A percentile compares a stretch with the other conserved stretches of the same genome.
Evolutionary conservation across 2,113 vertebrate species (phyloP).

Genomic region (Hyla sarda): DNA sequence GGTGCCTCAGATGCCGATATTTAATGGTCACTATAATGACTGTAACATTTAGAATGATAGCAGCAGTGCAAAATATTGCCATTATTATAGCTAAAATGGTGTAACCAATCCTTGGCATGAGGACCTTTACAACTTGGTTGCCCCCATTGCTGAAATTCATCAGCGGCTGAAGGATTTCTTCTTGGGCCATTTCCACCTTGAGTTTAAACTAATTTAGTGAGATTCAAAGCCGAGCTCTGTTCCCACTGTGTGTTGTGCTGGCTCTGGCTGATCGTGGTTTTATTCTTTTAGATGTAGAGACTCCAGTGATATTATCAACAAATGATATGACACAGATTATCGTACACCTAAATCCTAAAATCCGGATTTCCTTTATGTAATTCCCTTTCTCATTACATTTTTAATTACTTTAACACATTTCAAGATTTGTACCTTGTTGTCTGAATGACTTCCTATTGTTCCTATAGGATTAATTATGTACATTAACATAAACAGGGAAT

Average conservation of each 20-base stretch:
- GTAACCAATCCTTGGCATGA: conserved; percentile 70
- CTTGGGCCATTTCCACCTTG: conserved; percentile 55
- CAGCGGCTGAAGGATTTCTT: neutral
- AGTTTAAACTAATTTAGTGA: neutral
- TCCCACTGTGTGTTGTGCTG: conserved; percentile 10
- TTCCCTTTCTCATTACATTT: conserved; percentile 69
- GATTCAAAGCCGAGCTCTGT: conserved; percentile 42
- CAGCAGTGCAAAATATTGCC: conserved; percentile 69
- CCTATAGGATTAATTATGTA: conserved; percentile 11
- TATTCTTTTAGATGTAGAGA: conserved; percentile 44
- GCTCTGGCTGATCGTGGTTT: conserved; percentile 25
- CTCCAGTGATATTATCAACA: conserved; percentile 45
- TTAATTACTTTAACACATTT: conserved; percentile 67
- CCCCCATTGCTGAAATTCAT: conserved; percentile 62
- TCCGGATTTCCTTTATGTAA: conserved; percentile 68
- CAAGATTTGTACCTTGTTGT: conserved; percentile 59
- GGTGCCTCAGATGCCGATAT: conserved; percentile 74
- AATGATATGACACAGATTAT: conserved; percentile 63
- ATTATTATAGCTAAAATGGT: conserved; percentile 71
- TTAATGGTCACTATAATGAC: conserved; percentile 73
- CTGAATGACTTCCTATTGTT: conserved; percentile 14
- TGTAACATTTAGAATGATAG: conserved; percentile 71
- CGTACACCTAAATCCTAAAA: conserved; percentile 67
- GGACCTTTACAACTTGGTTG: conserved; percentile 59
- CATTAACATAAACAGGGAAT: neutral